These are phyloP conservation scores for Lepidocolaptes lacrymiger DNA, from an alignment of 2,797 vertebrate species.

Conservation along the genomic window DNA sequence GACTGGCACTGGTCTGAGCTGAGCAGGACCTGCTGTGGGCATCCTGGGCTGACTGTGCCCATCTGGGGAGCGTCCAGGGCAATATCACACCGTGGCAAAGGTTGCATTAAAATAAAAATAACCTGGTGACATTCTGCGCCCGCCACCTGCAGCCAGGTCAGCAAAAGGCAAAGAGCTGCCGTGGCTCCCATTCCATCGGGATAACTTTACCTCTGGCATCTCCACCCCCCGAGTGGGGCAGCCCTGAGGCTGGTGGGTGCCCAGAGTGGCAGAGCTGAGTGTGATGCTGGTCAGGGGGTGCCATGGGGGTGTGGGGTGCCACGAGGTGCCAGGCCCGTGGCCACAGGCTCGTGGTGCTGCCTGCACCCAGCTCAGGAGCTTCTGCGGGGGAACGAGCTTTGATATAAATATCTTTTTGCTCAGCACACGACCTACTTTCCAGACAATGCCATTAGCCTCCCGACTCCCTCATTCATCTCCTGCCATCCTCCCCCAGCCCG, in stretches of 20 bases:
- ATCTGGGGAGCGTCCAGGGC: fast-evolving
- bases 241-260: fast-evolving
- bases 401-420: conserved; percentile 81
- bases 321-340: fast-evolving
- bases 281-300: background rate
- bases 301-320: background rate
- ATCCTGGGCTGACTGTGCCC: background rate
- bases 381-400: conserved; percentile 70
- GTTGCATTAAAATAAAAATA: background rate
- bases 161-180: background rate
- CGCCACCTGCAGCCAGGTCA: background rate
- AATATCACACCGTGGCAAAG: background rate
- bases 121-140: fast-evolving
- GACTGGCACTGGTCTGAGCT: background rate
- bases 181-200: fast-evolving
- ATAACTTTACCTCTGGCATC: background rate
- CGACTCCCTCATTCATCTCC: conserved; percentile 69
- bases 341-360: background rate
- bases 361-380: background rate
- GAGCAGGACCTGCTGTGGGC: fast-evolving
- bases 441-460: conserved; percentile 75
- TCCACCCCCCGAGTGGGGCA: fast-evolving
- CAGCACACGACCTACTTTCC: conserved; percentile 82
- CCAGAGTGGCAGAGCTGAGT: background rate
- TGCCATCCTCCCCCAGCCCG: conserved; percentile 58